These are phyloP conservation scores for Epinotia brunnichana DNA, from an alignment of 2,888 invertebrate genomes.

Conservation along the genomic window DNA sequence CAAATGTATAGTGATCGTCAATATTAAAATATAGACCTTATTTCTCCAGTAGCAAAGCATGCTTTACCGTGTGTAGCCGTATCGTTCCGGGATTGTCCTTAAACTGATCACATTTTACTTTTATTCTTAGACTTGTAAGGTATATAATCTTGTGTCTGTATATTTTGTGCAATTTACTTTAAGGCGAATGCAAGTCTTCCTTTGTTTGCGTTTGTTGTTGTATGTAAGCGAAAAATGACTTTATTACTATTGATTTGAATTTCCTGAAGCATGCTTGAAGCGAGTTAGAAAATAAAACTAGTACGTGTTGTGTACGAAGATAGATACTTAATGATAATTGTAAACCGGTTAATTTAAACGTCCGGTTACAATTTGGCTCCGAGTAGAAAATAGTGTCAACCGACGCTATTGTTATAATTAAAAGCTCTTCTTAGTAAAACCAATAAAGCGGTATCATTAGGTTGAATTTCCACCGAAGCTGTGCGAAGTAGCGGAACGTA, in stretches of 20 bases:
- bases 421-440: too few species aligned
- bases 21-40: background rate
- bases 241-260: conserved; percentile 9
- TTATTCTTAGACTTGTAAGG: conserved; percentile 38
- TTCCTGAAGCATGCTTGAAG: background rate
- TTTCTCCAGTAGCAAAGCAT: conserved; percentile 1
- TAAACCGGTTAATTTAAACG: too few species aligned
- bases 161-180: conserved; percentile 63
- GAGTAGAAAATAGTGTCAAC: too few species aligned
- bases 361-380: too few species aligned
- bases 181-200: conserved; percentile 51
- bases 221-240: conserved; percentile 5
- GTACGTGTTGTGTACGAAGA: background rate
- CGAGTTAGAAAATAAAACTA: background rate
- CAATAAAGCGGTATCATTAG: too few species aligned
- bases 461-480: too few species aligned
- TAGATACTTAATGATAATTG: too few species aligned
- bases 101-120: conserved; percentile 25
- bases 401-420: too few species aligned
- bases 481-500: too few species aligned
- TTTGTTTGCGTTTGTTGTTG: conserved; percentile 46
- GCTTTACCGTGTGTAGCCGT: conserved; percentile 23
- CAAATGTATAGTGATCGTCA: background rate
- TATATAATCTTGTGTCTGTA: conserved; percentile 59
- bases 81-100: conserved; percentile 41